These are phyloP conservation scores for Sussaba pulchella DNA, from an alignment of 2,888 invertebrate species.

Conservation along the genomic window DNA sequence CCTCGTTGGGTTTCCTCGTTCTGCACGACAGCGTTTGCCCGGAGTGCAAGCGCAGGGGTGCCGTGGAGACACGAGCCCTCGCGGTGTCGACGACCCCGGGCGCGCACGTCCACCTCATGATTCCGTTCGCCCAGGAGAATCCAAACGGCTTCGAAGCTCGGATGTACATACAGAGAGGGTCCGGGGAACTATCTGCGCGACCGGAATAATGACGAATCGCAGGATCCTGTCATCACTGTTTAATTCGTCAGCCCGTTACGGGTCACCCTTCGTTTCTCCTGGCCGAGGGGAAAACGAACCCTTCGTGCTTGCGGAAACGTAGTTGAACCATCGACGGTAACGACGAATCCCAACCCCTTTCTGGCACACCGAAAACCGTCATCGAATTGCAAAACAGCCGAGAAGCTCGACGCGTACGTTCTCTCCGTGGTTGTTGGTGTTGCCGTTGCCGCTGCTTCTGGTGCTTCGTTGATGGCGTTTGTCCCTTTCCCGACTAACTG, in stretches of 20 bases:
- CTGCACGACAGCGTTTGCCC: slow-evolving; percentile 18
- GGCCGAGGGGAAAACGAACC: slow-evolving; percentile 9
- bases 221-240: slow-evolving; percentile 52
- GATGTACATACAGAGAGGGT: neutral
- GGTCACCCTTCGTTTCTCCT: slow-evolving; percentile 22
- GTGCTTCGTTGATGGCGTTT: slow-evolving; percentile 9
- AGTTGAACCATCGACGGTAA: neutral
- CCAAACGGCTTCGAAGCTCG: neutral
- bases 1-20: slow-evolving; percentile 44
- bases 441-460: slow-evolving; percentile 5
- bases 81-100: slow-evolving; percentile 55
- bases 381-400: slow-evolving; percentile 58
- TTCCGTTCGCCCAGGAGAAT: slow-evolving; percentile 34
- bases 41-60: slow-evolving; percentile 6
- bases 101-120: slow-evolving; percentile 51
- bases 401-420: slow-evolving; percentile 10
- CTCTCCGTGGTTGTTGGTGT: slow-evolving; percentile 25
- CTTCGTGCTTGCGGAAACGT: slow-evolving; percentile 1
- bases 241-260: slow-evolving; percentile 45
- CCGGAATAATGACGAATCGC: slow-evolving; percentile 60
- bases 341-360: neutral
- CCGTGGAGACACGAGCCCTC: slow-evolving; percentile 33
- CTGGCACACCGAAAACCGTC: slow-evolving; percentile 32
- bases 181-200: neutral
- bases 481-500: slow-evolving; percentile 37